These are phyloP conservation scores for Paradoxurus hermaphroditus DNA, from an alignment of 2,113 vertebrate genomes.

Conservation along the genomic window DNA sequence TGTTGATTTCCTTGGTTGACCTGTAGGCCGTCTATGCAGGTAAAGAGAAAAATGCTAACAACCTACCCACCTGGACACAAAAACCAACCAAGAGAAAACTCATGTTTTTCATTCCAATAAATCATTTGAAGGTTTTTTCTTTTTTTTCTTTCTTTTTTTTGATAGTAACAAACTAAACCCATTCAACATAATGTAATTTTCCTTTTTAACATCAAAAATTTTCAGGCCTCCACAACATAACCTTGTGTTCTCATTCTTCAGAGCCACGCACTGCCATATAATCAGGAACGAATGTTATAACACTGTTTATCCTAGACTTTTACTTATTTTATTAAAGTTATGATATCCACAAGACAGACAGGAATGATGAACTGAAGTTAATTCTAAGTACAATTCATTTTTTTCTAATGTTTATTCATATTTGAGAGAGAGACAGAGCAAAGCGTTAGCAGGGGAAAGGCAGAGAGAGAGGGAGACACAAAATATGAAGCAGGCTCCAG, in stretches of 20 bases:
- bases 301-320: background rate
- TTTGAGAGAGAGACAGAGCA: no score
- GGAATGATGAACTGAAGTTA: background rate
- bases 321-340: conserved; percentile 12
- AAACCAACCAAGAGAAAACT: background rate
- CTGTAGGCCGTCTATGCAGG: background rate
- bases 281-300: background rate
- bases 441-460: no score
- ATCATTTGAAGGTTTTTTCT: background rate
- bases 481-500: no score
- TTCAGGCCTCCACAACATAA: background rate
- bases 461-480: no score
- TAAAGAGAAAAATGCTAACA: background rate
- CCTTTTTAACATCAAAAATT: background rate
- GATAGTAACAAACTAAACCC: background rate
- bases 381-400: background rate
- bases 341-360: background rate
- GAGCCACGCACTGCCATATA: background rate
- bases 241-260: background rate
- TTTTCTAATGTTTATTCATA: no score
- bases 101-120: background rate
- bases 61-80: background rate
- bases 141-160: background rate
- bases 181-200: background rate
- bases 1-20: background rate